Base-by-base conservation (phyloP, 2,113 vertebrate genomes). In the Chunga burmeisteri region DNA sequence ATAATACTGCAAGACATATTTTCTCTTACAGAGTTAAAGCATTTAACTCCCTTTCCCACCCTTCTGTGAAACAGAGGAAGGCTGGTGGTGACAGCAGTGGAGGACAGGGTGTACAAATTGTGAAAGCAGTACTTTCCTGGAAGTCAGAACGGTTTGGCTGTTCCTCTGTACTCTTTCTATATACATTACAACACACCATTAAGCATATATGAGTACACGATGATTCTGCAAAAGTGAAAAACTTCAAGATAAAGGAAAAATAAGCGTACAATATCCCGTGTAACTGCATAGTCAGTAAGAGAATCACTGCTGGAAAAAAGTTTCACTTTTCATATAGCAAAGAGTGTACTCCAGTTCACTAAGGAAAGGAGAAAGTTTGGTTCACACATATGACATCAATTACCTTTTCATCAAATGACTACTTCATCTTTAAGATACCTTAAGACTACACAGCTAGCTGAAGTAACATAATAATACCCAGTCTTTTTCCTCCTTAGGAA, bases 201-300 rank as follows among this genome's bases (percentile, higher is more conserved):
- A 15, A 67, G 22, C 2, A 55, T 0, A 0, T 1, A 44, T 0
- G 0, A 77, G 49, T 7, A 55, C 62, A 42, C 0, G 1, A 15
- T 1, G 2, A 49, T 34, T 21, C 71, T 17, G 34, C 34, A 52
- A 34, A 81, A 82, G 40, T 23, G 12, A 68, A 84, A 63, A 40
- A 47, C 4, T 26, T 53, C 27, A 32, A 52, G 30, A 16, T 10
- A 16, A 87, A 53, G 17, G 34, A 50, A 70, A 79, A 88, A 12
- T 16, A 46, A 82, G 21, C 1, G 25, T 16, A 82, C 40, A 62
- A 68, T 88, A 80, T 19, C 20, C 49, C 46, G 29, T 1, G 6
- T 6, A 22, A 53, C 30, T 68, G 42, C n/a, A 72, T 4, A 63
- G 21, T 10, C 34, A 50, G 34, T 5, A 65, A 13, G 42, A 62